Base-by-base conservation (phyloP, 2,113 vertebrate species). In the Chelonoidis abingdonii region DNA sequence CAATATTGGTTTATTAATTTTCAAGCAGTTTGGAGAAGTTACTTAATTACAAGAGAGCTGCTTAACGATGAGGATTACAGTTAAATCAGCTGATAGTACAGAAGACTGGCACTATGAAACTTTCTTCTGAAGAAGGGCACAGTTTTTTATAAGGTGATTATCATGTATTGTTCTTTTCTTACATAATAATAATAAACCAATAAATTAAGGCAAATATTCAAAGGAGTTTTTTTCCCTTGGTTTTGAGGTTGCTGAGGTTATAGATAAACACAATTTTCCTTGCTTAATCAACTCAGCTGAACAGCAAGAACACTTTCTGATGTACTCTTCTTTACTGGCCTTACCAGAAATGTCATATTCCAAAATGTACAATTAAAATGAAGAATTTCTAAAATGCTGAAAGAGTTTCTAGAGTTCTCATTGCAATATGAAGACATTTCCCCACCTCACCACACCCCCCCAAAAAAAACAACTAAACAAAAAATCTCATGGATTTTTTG, bases 221-320 rank as follows among this genome's bases (percentile, higher is more conserved):
- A 91, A 89, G 6, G 50, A 75, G 1, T 81, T 49, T 29, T 35
- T 16, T 65, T 8, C 27, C 31, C 62, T 31, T 5, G 79, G 27
- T 4, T 69, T 81, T 86, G n/a, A n/a, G 19, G 41, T 82, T 91
- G 5, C 2, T 89, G 7, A 89, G 3, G 2, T 53, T 88, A 56
- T 24, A 57, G 62, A 38, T 2, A 94, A 94, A 89, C 76, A 82
- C 16, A 69, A 1, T 80, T 87, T 83, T 22, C 85, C 83, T 79
- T 90, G 80, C 12, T 49, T 83, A 31, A 5, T 87, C 93, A 89
- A 52, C 86, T 4, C 24, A 89, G 2, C 5, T 85, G 52, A 91
- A 93, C 35, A 21, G 87, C n/a, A 93, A 31, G 22, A 82, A 91
- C n/a, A 6, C 57, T 87, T 91, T 95, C 49, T 94, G 29, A 2